Evolutionary conservation across 2,113 vertebrate genomes (phyloP), one percentile per base, ranked within the genome.

Genomic region (Aplodontia rufa): DNA sequence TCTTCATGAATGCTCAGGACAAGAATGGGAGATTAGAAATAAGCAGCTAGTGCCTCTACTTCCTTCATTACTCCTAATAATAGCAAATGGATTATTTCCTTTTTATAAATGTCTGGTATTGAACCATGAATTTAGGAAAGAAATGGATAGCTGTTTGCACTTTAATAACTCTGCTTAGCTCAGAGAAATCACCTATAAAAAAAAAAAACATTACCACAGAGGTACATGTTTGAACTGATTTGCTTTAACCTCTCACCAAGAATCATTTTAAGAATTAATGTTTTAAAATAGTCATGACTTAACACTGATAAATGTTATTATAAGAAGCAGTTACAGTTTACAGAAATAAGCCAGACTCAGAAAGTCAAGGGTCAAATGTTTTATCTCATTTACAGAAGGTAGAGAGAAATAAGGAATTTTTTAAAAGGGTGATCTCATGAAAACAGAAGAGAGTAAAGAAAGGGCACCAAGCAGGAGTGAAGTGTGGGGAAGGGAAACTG

Each of bases 111-210:
- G 35, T 32, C 35, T 89, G 35, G 47, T 76, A 74, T 26, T 93
- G 32, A 95, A 26, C 74, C 19, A 90, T 69, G 35, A 26, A 26
- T 95, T 93, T 80, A 90, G 79, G n/a, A 89, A 91, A 95, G 42
- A 94, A 83, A 87, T 12, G 89, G 5, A 58, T 20, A 80, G n/a
- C 1, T 79, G 6, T 93, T 92, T 94, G 53, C 45, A 94, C 53
- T 75, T 84, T 51, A 82, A 37, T 79, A 74, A 30, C 22, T 90
- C 55, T 55, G 32, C n/a, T n/a, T 78, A 88, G n/a, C 66, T 93
- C 64, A 74, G 35, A 91, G 47, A 93, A 83, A 30, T 96, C 60
- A 85, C 84, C 62, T 30, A 87, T 20, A 66, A 87, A 40, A 94
- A 87, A 84, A 66, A 87, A 40, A 94, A 87, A 84, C 24, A 79